phyloP scores from a whole-genome alignment of 1,140 invertebrate genomes.

The Forficula auricularia region DNA sequence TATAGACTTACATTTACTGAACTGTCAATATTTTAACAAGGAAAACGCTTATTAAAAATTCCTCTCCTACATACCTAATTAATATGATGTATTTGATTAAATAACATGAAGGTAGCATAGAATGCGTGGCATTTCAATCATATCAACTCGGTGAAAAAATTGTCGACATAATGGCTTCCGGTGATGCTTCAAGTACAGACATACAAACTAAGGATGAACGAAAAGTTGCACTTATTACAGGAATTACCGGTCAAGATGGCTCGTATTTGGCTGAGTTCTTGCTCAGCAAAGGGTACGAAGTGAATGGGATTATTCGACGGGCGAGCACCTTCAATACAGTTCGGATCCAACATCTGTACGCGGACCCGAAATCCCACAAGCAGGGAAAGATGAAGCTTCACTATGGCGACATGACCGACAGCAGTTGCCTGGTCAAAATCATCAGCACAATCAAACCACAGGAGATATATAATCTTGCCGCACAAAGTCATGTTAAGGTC shows the following conservation, averaged over 20 bases:
- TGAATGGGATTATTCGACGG: constrained; percentile 88
- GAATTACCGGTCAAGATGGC: constrained; percentile 95
- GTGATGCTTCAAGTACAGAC: too few relatives aligned
- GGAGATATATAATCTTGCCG: constrained; percentile 98
- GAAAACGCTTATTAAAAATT: too few relatives aligned
- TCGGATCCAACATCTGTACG: constrained; percentile 90
- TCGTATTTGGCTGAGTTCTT: constrained; percentile 96
- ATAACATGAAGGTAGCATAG: too few relatives aligned
- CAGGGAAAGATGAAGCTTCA: constrained; percentile 83
- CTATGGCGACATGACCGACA: constrained; percentile 98
- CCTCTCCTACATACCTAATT: too few relatives aligned
- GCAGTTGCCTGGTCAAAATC: constrained; percentile 89
- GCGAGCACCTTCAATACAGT: constrained; percentile 94
- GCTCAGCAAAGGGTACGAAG: constrained; percentile 79
- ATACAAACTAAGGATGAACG: constrained; percentile 5
- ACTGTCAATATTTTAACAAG: too few relatives aligned
- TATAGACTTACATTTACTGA: too few relatives aligned
- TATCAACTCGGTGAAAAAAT: too few relatives aligned
- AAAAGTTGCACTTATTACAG: constrained; percentile 73
- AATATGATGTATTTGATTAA: too few relatives aligned
- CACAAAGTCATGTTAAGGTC: constrained; percentile 97
- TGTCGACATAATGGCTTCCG: too few relatives aligned
- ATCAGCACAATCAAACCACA: constrained; percentile 70
- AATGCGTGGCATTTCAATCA: too few relatives aligned
- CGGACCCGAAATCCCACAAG: constrained; percentile 65